phyloP scores from a whole-genome alignment of 1,140 invertebrate species.

The Mya arenaria region DNA sequence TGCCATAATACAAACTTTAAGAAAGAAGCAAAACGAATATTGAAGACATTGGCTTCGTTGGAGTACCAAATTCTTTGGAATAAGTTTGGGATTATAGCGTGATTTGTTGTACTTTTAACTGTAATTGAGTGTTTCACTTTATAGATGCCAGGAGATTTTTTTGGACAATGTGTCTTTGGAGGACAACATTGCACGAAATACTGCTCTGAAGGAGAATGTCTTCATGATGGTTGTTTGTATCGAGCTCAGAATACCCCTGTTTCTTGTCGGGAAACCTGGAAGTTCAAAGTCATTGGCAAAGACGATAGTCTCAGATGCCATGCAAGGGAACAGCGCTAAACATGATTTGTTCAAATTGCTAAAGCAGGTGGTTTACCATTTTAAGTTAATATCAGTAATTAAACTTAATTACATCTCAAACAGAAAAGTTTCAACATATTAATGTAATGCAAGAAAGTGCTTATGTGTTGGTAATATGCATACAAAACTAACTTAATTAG shows the following conservation, averaged over 20 bases:
- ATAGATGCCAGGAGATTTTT: slow-evolving; percentile 74
- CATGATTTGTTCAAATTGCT: not conserved
- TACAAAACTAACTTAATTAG: too few relatives aligned
- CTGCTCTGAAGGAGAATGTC: slow-evolving; percentile 76
- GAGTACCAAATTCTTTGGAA: too few relatives aligned
- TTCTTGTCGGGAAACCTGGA: slow-evolving; percentile 78
- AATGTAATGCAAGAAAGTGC: too few relatives aligned
- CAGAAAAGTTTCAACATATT: not conserved
- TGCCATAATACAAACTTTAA: too few relatives aligned
- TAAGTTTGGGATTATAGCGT: too few relatives aligned
- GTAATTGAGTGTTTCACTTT: not conserved
- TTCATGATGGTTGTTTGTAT: slow-evolving; percentile 79
- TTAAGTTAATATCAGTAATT: too few relatives aligned
- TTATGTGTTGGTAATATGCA: too few relatives aligned
- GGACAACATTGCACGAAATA: slow-evolving; percentile 74
- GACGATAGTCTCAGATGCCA: slow-evolving; percentile 71
- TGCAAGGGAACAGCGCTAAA: slow-evolving; percentile 68
- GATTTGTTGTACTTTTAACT: too few relatives aligned
- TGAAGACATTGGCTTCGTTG: too few relatives aligned
- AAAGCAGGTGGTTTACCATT: not conserved
- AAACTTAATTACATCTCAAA: too few relatives aligned
- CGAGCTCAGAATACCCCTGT: slow-evolving; percentile 74
- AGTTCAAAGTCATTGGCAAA: slow-evolving; percentile 78
- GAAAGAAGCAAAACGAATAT: too few relatives aligned
- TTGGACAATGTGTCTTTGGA: slow-evolving; percentile 68